Percentiles rank a stretch among this genome's conserved stretches.
These are phyloP conservation scores for Petromus typicus DNA, from an alignment of 2,113 vertebrate genomes.

Conservation along the genomic window DNA sequence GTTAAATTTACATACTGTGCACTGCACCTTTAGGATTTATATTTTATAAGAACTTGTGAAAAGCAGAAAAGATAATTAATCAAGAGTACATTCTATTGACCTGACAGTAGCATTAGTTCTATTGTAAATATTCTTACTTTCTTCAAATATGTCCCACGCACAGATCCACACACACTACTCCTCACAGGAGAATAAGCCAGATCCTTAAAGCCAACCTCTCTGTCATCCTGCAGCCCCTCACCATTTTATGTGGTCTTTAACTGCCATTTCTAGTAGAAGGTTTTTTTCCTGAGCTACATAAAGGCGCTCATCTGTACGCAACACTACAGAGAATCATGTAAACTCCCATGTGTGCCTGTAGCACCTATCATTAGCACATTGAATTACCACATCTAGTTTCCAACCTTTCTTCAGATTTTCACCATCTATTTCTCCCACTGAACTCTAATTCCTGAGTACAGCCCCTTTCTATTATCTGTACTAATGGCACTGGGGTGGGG, in stretches of 20 bases:
- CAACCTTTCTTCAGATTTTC: conserved; percentile 39
- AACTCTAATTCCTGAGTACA: conserved; percentile 42
- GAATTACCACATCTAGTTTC: conserved; percentile 21
- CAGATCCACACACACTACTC: not conserved
- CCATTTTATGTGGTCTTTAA: conserved; percentile 60
- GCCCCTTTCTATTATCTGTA: conserved; percentile 35
- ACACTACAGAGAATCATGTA: conserved; percentile 57
- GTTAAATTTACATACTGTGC: conserved; percentile 52
- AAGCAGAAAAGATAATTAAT: conserved; percentile 40
- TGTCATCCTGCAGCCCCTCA: conserved; percentile 39
- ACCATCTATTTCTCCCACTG: not conserved
- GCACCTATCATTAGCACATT: not conserved
- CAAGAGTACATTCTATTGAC: conserved; percentile 19
- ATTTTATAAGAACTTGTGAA: not conserved
- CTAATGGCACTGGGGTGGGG: conserved; percentile 36
- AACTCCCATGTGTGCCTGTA: not conserved
- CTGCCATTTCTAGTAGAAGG: not conserved
- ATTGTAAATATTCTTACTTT: conserved; percentile 36
- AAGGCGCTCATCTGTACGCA: conserved; percentile 62
- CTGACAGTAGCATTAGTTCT: conserved; percentile 30
- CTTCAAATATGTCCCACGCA: not conserved
- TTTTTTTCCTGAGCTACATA: conserved; percentile 57
- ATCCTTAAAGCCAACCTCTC: conserved; percentile 32
- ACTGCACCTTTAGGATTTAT: conserved; percentile 38
- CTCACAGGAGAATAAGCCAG: conserved; percentile 5